A percentile compares a stretch with the other conserved stretches of the same genome.
Conservation (phyloP, 2,113 vertebrate species). For the Lepidothrix coronata region DNA sequence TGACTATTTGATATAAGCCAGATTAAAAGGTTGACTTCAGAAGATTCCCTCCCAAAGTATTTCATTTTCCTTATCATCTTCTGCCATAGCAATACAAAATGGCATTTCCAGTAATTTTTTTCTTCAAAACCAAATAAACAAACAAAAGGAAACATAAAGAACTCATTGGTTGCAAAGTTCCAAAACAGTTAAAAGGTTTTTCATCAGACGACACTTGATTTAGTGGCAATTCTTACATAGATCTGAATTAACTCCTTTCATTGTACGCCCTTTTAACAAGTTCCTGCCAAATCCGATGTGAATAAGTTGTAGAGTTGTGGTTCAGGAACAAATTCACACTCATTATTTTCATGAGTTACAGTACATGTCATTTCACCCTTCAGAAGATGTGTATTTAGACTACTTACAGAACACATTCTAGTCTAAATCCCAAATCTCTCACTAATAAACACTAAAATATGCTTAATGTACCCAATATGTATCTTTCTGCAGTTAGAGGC, state of each 20-base stretch:
- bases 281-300: background rate
- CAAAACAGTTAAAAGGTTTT: background rate
- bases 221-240: background rate
- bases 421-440: slow-evolving; percentile 29
- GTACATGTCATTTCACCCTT: slow-evolving; percentile 7
- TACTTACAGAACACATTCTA: background rate
- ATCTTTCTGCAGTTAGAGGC: slow-evolving; percentile 20
- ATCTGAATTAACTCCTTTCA: background rate
- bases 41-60: background rate
- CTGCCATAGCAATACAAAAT: background rate
- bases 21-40: background rate
- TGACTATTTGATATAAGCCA: background rate
- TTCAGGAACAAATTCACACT: slow-evolving; percentile 17
- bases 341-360: slow-evolving; percentile 12
- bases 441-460: slow-evolving; percentile 46
- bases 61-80: background rate
- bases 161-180: background rate
- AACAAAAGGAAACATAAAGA: background rate
- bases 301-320: background rate
- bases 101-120: background rate
- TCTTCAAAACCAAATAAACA: background rate
- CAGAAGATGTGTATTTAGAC: slow-evolving; percentile 5
- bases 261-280: background rate
- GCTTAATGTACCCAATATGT: background rate
- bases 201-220: background rate